Conservation (phyloP, 2,888 invertebrate species). For the Scaptomyza cyrtandrae region DNA sequence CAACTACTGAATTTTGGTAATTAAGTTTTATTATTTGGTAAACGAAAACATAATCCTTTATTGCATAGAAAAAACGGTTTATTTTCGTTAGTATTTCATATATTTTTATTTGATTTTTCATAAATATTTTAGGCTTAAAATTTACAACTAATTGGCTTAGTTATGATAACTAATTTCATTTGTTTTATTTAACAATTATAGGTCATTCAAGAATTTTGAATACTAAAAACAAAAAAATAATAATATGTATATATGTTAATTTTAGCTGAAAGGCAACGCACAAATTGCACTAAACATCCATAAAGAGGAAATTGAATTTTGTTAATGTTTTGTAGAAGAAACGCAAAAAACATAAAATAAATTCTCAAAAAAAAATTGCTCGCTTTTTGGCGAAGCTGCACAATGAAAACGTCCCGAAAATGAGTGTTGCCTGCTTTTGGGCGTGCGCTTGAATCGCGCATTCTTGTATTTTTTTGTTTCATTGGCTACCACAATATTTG, state of each 20-base stretch:
- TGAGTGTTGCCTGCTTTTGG: conserved; percentile 35
- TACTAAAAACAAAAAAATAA: conserved; percentile 40
- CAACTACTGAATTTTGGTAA: not conserved
- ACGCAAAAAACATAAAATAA: conserved; percentile 17
- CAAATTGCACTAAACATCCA: conserved; percentile 63
- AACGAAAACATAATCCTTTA: not conserved
- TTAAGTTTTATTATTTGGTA: not conserved
- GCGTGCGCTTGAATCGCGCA: conserved; percentile 38
- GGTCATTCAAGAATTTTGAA: conserved; percentile 73
- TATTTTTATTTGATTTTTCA: conserved; percentile 75
- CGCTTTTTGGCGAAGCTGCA: no score
- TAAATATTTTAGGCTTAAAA: conserved; percentile 75
- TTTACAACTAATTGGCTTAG: conserved; percentile 77
- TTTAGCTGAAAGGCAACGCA: conserved; percentile 57
- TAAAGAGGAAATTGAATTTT: conserved; percentile 30
- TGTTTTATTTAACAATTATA: conserved; percentile 81
- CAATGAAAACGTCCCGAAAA: no score
- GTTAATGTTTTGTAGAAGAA: conserved; percentile 33
- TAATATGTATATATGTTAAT: conserved; percentile 11
- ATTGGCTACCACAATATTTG: conserved; percentile 71
- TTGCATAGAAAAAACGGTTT: not conserved
- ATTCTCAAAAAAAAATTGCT: conserved; percentile 15
- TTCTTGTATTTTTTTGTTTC: conserved; percentile 46
- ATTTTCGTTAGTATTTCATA: conserved; percentile 57
- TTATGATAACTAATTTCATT: conserved; percentile 62